Conservation (phyloP, 1,140 invertebrate species). For the Pseudomyrmex flavicornis region DNA sequence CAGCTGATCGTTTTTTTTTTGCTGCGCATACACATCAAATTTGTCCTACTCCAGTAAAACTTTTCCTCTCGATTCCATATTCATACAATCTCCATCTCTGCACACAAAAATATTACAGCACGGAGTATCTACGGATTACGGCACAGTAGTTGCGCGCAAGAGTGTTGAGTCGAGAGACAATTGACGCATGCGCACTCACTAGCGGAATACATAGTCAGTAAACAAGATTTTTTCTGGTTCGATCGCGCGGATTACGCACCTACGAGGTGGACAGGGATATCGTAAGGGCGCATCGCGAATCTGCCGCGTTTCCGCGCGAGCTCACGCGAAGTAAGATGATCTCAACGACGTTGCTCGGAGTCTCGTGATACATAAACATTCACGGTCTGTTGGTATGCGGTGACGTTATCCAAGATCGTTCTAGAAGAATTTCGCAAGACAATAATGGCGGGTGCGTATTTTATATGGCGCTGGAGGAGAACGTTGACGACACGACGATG, state of each 20-base stretch:
- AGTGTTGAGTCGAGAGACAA: neutral
- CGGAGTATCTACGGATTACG: too few relatives aligned
- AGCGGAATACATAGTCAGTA: conserved; percentile 72
- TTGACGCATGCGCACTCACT: conserved; percentile 74
- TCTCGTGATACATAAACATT: conserved; percentile 60
- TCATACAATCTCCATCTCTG: too few relatives aligned
- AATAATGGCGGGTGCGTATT: conserved; percentile 84
- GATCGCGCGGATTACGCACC: conserved; percentile 46
- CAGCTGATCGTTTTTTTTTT: too few relatives aligned
- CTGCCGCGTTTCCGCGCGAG: conserved; percentile 60
- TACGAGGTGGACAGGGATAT: conserved; percentile 33
- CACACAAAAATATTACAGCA: too few relatives aligned
- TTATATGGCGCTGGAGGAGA: neutral
- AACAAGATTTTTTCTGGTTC: conserved; percentile 76
- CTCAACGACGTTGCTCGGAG: neutral
- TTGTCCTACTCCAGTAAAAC: too few relatives aligned
- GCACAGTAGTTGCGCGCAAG: too few relatives aligned
- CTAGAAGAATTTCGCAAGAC: conserved; percentile 82
- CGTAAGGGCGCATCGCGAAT: conserved; percentile 2
- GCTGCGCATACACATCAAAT: too few relatives aligned
- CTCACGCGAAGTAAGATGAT: conserved; percentile 56
- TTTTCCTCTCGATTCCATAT: too few relatives aligned
- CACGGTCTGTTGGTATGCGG: conserved; percentile 75
- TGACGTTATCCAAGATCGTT: conserved; percentile 82
- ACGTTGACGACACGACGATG: neutral